A percentile compares a stretch with the other conserved stretches of the same genome.
Evolutionary conservation across 92 coral and sea anemone species (phyloP).

Genomic region (Porites rus): DNA sequence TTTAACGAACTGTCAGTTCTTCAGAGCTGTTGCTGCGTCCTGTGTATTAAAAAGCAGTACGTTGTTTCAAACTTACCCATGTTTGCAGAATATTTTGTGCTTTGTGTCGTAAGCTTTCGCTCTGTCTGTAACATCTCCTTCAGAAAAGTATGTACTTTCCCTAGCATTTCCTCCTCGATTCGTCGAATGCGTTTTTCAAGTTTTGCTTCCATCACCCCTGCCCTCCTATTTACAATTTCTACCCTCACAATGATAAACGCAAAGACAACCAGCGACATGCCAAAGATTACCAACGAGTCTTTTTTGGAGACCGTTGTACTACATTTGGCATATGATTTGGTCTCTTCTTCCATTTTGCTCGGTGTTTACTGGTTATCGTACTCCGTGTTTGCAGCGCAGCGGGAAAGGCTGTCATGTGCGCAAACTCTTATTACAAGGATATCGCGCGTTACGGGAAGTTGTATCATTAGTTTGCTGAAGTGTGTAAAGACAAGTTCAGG

Average conservation of each 20-base stretch:
- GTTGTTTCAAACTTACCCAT: not conserved
- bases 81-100: not conserved
- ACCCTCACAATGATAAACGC: not conserved
- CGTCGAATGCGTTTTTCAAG: conserved; percentile 1
- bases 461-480: too few species aligned
- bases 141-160: not conserved
- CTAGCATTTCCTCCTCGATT: not conserved
- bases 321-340: not conserved
- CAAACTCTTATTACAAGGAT: too few species aligned
- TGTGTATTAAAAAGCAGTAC: too few species aligned
- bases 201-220: not conserved
- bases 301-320: not conserved
- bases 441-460: too few species aligned
- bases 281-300: not conserved
- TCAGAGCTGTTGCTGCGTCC: too few species aligned
- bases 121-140: not conserved
- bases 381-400: too few species aligned
- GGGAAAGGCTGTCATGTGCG: too few species aligned
- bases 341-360: not conserved
- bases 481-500: too few species aligned
- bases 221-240: not conserved
- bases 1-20: too few species aligned
- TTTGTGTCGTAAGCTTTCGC: not conserved
- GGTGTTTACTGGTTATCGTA: too few species aligned
- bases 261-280: not conserved